phyloP scores from a whole-genome alignment of 1,140 invertebrate genomes.

The Trichomalopsis sarcophagae region DNA sequence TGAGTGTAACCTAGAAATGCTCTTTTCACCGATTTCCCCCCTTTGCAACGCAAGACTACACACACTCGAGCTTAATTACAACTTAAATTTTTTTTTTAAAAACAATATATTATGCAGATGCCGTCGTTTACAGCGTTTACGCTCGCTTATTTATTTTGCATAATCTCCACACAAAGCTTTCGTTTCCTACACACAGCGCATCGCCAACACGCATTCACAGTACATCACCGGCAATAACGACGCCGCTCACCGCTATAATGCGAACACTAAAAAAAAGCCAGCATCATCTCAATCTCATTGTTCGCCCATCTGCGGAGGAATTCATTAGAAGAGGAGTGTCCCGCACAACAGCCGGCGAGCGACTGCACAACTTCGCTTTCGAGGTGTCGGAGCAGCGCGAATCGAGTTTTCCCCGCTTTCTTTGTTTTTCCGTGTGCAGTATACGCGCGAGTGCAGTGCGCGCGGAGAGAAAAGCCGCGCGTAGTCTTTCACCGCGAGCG shows the following conservation, averaged over 20 bases:
- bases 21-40: neutral
- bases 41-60: no score
- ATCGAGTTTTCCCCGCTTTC: conserved; percentile 47
- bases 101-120: neutral
- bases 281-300: neutral
- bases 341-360: neutral
- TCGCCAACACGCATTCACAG: neutral
- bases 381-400: conserved; percentile 7
- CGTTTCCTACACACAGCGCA: neutral
- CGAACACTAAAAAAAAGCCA: neutral
- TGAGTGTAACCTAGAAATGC: conserved; percentile 17
- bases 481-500: neutral
- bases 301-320: neutral
- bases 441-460: no score
- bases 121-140: neutral
- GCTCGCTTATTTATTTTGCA: neutral
- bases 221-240: neutral
- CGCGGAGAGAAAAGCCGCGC: no score
- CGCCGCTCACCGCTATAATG: neutral
- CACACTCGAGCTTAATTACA: neutral
- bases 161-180: neutral
- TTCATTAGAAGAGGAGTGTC: neutral
- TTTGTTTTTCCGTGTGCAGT: conserved; percentile 8
- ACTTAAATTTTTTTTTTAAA: neutral
- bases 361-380: conserved; percentile 6